phyloP scores from a whole-genome alignment of 1,140 invertebrate genomes.

The Brachionus calyciflorus region DNA sequence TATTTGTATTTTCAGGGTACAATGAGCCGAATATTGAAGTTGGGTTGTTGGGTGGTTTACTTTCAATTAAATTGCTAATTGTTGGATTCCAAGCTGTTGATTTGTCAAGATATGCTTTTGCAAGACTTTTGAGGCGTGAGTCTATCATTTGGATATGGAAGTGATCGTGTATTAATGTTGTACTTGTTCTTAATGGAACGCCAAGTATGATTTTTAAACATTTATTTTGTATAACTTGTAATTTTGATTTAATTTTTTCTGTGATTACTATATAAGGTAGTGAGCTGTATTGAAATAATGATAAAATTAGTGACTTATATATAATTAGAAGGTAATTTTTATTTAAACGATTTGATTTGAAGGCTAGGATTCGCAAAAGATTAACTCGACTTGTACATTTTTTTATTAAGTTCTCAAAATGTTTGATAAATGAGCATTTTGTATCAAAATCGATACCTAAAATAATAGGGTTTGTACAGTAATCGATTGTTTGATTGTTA shows the following conservation, averaged over 20 bases:
- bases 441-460: not conserved
- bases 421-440: not conserved
- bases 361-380: not conserved
- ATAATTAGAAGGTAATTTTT: not conserved
- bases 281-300: constrained; percentile 14
- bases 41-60: no score
- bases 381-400: not conserved
- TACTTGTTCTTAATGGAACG: not conserved
- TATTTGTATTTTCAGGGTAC: no score
- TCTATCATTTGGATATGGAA: not conserved
- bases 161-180: not conserved
- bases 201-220: constrained; percentile 8
- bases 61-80: no score
- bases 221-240: constrained; percentile 5
- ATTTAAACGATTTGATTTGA: not conserved
- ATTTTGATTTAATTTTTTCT: not conserved
- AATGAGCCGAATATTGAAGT: no score
- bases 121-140: not conserved
- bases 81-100: no score
- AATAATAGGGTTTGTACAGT: not conserved
- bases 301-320: not conserved
- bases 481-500: not conserved
- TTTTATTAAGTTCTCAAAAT: not conserved
- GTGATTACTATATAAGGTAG: constrained; percentile 5
- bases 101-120: not conserved